These are phyloP conservation scores for Phthorimaea operculella DNA, from an alignment of 1,140 invertebrate genomes.

Conservation along the genomic window DNA sequence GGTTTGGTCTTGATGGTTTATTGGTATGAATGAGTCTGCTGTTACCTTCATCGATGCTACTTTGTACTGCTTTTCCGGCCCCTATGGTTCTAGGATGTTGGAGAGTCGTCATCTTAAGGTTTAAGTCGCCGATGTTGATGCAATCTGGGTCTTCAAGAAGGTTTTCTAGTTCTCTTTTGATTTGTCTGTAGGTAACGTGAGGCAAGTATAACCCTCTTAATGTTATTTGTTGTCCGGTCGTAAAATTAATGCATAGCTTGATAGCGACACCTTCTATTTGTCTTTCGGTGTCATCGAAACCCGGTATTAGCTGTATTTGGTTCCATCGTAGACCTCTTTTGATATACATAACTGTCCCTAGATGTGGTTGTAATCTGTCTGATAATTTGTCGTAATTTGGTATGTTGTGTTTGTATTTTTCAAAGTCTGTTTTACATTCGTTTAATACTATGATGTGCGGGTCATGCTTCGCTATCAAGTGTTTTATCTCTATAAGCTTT, in stretches of 20 bases:
- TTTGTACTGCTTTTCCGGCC: not conserved
- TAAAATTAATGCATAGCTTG: not conserved
- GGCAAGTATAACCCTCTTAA: conserved; percentile 6
- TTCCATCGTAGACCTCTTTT: conserved; percentile 1
- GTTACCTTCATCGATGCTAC: not conserved
- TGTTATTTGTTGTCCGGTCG: not conserved
- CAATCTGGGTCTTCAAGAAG: not conserved
- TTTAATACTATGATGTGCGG: no score
- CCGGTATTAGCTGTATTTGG: conserved; percentile 6
- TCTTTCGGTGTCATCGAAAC: not conserved
- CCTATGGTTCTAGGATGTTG: not conserved
- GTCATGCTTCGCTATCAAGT: no score
- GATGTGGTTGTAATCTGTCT: not conserved
- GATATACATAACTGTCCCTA: not conserved
- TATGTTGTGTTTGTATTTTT: not conserved
- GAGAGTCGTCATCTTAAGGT: not conserved
- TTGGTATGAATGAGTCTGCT: not conserved
- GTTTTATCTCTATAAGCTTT: no score
- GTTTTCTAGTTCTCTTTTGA: conserved; percentile 1
- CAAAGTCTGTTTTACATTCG: no score
- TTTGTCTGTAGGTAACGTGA: not conserved
- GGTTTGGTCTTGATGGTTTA: conserved; percentile 4
- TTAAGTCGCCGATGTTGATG: conserved; percentile 10
- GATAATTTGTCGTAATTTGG: not conserved
- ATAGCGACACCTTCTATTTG: conserved; percentile 6